These are phyloP conservation scores for Tipula confusa DNA, from an alignment of 2,888 invertebrate species.

Conservation along the genomic window DNA sequence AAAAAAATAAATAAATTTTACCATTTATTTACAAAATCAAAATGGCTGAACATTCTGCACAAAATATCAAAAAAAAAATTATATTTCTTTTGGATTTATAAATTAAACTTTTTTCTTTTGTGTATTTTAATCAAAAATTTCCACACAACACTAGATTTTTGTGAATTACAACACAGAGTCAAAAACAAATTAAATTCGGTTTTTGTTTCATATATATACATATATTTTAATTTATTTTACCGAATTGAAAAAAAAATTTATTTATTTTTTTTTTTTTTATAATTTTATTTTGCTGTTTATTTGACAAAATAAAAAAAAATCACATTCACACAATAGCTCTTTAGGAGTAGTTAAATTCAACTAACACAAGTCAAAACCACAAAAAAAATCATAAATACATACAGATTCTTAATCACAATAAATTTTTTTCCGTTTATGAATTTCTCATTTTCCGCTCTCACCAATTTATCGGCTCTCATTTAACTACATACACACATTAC, in stretches of 20 bases:
- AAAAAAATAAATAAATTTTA: neutral
- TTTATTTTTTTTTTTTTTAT: constrained; percentile 27
- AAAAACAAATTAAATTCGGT: neutral
- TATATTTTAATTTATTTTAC: neutral
- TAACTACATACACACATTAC: neutral
- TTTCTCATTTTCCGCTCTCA: neutral
- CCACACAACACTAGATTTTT: constrained; percentile 26
- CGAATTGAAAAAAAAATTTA: neutral
- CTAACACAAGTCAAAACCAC: constrained; percentile 28
- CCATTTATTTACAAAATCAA: constrained; percentile 30
- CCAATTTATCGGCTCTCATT: neutral
- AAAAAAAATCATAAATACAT: constrained; percentile 29
- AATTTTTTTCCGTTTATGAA: neutral
- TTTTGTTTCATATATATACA: constrained; percentile 29
- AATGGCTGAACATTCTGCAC: constrained; percentile 31
- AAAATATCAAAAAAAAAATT: neutral
- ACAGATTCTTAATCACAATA: constrained; percentile 27
- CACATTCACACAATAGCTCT: constrained; percentile 29
- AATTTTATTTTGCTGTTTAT: constrained; percentile 29
- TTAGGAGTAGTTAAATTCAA: constrained; percentile 29
- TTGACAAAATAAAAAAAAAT: constrained; percentile 30
- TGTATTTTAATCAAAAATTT: constrained; percentile 26
- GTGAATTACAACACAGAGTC: neutral
- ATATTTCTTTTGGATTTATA: neutral
- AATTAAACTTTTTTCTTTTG: constrained; percentile 4